Base-by-base conservation (phyloP, 1,140 invertebrate species). In the Bactericera cockerelli region DNA sequence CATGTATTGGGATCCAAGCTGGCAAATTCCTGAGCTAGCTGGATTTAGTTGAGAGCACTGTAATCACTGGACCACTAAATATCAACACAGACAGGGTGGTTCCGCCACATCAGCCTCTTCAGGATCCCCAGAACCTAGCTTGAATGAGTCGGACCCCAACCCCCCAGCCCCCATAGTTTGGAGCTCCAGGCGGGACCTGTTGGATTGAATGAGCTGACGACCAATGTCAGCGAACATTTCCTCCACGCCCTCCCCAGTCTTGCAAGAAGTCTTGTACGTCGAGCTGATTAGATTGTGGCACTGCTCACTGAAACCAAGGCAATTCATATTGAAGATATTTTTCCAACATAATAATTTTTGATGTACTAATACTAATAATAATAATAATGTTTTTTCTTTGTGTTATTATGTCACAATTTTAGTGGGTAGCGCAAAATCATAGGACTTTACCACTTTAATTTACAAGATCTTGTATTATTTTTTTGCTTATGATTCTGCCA, bases 191-290 rank as follows among this genome's bases (percentile, higher is more conserved):
- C 82, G 78, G n/a, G 86, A 88, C 61, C 84, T 74, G 68, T 88
- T 89, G 14, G 82, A 80, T 60, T 85, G 79, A 0, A 86, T 79
- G 55, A 91, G 69, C 63, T 88, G 84, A 56, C 78, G 75, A 1
- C 88, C 87, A 69, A 94, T 90, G 64, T 92, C 87, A 57, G 77
- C 74, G 70, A 93, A 93, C 90, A 93, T 93, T 70, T 93, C 88
- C 62, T 89, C 82, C 8, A 94, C 77, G 1, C 90, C 89, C 68
- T 82, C 80, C 2, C 87, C 86, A 59, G 82, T 88, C 74, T 91
- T 93, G 67, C 91, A 94, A 21, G 89, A 93, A 16, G 89, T 91
- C 70, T 88, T 89, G 69, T 91, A 95, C 25, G 85, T 86, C 56
- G 82, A 85, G 68, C 83, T 89, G 61, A 96, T 86, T 49, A 93